phyloP scores from a whole-genome alignment of 2,797 vertebrate species.

The Perodicticus potto region DNA sequence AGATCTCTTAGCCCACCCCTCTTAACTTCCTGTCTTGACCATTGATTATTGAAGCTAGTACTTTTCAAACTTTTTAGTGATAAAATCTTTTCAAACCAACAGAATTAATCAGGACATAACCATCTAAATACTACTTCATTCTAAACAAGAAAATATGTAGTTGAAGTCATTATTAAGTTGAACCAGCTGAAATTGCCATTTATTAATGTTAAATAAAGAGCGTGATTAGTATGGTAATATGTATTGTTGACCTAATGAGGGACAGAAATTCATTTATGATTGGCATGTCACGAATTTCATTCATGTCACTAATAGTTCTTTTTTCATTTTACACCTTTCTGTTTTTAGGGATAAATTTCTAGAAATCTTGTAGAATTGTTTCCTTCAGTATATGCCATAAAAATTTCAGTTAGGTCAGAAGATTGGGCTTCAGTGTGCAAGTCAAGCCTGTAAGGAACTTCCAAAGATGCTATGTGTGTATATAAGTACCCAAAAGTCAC shows the following conservation, averaged over 20 bases:
- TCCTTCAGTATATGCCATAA: conserved; percentile 10
- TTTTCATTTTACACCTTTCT: background rate
- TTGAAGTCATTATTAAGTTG: conserved; percentile 55
- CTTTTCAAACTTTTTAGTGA: conserved; percentile 33
- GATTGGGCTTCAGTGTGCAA: background rate
- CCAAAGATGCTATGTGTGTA: background rate
- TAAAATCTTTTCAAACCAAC: conserved; percentile 1
- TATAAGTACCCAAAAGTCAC: background rate
- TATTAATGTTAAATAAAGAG: conserved; percentile 49
- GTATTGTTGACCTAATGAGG: background rate
- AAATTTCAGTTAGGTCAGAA: background rate
- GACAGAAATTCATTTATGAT: background rate
- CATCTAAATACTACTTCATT: background rate
- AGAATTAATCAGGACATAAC: background rate
- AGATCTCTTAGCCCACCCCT: background rate
- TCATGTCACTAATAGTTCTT: background rate
- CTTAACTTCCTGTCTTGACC: background rate
- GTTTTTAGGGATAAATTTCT: conserved; percentile 40
- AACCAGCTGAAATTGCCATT: background rate
- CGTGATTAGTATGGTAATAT: conserved; percentile 20
- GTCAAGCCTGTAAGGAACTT: background rate
- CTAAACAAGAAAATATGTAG: background rate
- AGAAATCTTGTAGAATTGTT: conserved; percentile 18
- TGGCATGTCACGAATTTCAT: background rate
- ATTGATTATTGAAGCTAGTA: conserved; percentile 44